These are phyloP conservation scores for Delia radicum DNA, from an alignment of 1,140 invertebrate species.

Conservation along the genomic window DNA sequence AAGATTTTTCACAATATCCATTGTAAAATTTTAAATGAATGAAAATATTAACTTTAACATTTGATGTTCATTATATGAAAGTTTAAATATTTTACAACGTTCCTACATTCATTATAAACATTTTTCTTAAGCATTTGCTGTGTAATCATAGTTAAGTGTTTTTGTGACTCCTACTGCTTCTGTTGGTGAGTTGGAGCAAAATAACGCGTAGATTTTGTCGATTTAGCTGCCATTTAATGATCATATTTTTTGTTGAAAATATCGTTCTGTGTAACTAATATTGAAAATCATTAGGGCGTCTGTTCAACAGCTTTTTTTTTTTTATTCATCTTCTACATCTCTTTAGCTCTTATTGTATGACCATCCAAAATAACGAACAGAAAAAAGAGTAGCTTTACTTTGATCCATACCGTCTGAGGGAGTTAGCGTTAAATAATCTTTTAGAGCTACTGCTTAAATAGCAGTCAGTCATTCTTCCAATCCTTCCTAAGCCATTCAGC, in stretches of 20 bases:
- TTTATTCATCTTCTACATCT: not conserved
- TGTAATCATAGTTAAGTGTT: slow-evolving; percentile 18
- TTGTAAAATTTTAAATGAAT: too few species aligned
- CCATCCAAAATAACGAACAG: not conserved
- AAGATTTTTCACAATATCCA: too few species aligned
- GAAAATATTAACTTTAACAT: too few species aligned
- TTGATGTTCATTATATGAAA: too few species aligned
- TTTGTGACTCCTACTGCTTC: slow-evolving; percentile 18
- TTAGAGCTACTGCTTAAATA: slow-evolving; percentile 13
- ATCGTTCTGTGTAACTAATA: slow-evolving; percentile 22
- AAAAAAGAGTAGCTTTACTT: not conserved
- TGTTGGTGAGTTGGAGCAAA: not conserved
- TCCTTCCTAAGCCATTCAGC: not conserved
- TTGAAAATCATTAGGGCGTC: slow-evolving; percentile 23
- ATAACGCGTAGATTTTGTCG: not conserved
- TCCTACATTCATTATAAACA: too few species aligned
- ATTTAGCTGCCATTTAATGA: slow-evolving; percentile 11
- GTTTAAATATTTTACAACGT: too few species aligned
- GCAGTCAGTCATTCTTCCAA: not conserved
- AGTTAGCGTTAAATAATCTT: slow-evolving; percentile 18
- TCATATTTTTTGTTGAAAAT: not conserved
- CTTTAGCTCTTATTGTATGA: not conserved
- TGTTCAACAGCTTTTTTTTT: not conserved
- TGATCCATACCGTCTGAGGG: not conserved
- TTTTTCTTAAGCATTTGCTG: not conserved